Conservation (phyloP, 30 jellyfish, hydroid and myxozoan genomes). For the Hydractinia symbiolongicarpus region DNA sequence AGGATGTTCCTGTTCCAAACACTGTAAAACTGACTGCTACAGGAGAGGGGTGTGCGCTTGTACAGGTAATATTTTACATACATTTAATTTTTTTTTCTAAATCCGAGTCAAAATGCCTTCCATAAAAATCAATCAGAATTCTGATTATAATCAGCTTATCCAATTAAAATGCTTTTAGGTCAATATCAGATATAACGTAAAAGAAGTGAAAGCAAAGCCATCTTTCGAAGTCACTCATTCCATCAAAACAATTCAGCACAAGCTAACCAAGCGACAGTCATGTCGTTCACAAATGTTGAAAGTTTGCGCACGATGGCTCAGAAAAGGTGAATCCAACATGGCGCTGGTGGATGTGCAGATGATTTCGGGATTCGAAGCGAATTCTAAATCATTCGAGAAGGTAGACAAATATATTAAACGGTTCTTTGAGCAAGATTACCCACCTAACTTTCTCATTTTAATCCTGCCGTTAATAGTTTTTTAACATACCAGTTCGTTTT, state of each 20-base stretch:
- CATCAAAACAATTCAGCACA: not conserved
- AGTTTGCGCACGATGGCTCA: conserved; percentile 54
- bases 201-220: conserved; percentile 44
- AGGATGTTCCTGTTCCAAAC: conserved; percentile 65
- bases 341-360: conserved; percentile 66
- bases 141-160: not conserved
- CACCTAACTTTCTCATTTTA: too few relatives aligned
- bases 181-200: conserved; percentile 49
- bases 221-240: conserved; percentile 26
- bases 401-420: conserved; percentile 9
- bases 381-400: conserved; percentile 39
- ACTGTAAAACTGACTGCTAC: conserved; percentile 46
- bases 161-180: conserved; percentile 24
- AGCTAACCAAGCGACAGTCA: conserved; percentile 7
- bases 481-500: too few relatives aligned
- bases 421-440: too few relatives aligned
- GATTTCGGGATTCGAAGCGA: conserved; percentile 80
- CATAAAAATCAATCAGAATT: not conserved
- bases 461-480: too few relatives aligned
- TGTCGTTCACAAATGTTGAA: conserved; percentile 48
- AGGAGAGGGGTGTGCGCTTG: conserved; percentile 72
- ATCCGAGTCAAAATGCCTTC: not conserved
- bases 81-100: not conserved
- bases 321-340: conserved; percentile 78
- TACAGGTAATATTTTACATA: conserved; percentile 45